Evolutionary conservation across 2,888 invertebrate genomes (phyloP).

Genomic region (Pristionchus maxplancki): DNA sequence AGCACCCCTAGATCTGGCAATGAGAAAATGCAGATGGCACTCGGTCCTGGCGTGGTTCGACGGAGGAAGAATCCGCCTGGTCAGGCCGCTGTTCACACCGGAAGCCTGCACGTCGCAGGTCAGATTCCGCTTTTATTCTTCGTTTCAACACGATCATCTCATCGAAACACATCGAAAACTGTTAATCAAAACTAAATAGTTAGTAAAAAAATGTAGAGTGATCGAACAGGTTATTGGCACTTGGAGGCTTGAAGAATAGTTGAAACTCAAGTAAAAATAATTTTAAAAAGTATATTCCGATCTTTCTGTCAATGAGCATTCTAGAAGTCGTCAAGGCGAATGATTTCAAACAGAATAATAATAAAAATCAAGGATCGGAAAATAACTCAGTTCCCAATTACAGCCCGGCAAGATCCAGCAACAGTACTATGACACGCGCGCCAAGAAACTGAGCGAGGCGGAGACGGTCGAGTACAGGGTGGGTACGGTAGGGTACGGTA

Average conservation of each 20-base stretch:
- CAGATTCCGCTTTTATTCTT: too few relatives aligned
- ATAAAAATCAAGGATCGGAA: background rate
- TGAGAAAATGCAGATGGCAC: conserved; percentile 25
- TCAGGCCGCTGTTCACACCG: background rate
- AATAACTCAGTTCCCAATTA: background rate
- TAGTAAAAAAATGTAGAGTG: too few relatives aligned
- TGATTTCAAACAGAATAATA: background rate
- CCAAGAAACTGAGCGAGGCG: background rate
- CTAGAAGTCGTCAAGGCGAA: too few relatives aligned
- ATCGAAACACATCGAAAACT: too few relatives aligned
- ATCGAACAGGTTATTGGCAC: too few relatives aligned
- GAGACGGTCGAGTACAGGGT: background rate
- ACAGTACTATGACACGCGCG: background rate
- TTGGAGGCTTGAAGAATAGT: too few relatives aligned
- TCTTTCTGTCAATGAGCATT: too few relatives aligned
- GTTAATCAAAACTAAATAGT: too few relatives aligned
- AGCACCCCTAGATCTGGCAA: background rate
- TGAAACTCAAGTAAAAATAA: too few relatives aligned
- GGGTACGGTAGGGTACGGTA: background rate
- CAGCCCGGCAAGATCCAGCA: background rate
- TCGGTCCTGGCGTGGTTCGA: conserved; percentile 6
- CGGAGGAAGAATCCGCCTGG: background rate
- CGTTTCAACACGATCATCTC: too few relatives aligned
- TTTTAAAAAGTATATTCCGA: too few relatives aligned
- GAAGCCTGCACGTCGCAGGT: background rate